phyloP scores from a whole-genome alignment of 2,888 invertebrate species.

The Ephialtes manifestator region DNA sequence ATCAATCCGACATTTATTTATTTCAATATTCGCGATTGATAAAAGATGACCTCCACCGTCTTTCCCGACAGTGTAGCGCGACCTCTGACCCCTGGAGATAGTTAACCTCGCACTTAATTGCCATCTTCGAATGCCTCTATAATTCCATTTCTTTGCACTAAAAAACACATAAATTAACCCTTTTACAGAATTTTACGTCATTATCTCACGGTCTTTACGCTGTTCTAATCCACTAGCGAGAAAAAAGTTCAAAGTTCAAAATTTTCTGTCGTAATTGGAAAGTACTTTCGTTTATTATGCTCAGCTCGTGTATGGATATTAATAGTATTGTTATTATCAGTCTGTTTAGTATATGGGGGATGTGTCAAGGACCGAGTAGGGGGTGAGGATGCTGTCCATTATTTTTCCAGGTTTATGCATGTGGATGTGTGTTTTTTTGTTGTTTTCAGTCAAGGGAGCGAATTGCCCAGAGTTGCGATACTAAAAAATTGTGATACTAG shows the following conservation, averaged over 20 bases:
- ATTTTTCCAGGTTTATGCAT: neutral
- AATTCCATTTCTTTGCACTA: neutral
- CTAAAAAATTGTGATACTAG: too few species aligned
- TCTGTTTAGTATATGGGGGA: constrained; percentile 12
- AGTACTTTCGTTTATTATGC: neutral
- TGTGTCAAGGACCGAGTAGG: constrained; percentile 9
- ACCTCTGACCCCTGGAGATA: constrained; percentile 13
- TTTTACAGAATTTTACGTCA: neutral
- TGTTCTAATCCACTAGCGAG: neutral
- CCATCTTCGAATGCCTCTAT: neutral
- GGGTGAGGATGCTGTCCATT: neutral
- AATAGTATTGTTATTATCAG: neutral
- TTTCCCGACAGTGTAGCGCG: constrained; percentile 9
- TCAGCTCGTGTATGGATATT: neutral
- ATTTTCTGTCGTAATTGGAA: constrained; percentile 3
- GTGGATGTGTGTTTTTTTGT: constrained; percentile 53
- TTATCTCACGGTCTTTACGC: neutral
- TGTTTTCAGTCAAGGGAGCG: constrained; percentile 77
- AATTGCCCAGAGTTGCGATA: constrained; percentile 77
- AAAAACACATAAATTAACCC: neutral
- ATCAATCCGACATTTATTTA: constrained; percentile 30
- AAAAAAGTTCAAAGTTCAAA: constrained; percentile 22
- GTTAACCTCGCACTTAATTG: constrained; percentile 32
- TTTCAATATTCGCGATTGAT: constrained; percentile 43
- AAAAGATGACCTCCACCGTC: constrained; percentile 8